Evolutionary conservation across 2,888 invertebrate genomes (phyloP).

Genomic region (Galerucella pusilla): DNA sequence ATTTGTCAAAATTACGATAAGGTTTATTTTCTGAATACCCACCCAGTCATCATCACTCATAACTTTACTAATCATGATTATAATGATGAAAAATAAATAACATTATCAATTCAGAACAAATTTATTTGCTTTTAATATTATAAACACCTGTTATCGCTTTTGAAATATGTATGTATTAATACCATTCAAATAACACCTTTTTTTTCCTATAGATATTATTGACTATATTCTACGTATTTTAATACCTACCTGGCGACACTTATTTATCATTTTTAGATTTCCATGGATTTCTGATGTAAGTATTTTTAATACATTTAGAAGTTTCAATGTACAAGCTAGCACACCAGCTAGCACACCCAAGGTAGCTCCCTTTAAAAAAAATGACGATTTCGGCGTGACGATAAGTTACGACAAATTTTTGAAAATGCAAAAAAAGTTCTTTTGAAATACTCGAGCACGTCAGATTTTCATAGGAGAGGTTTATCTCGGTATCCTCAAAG

Average conservation of each 20-base stretch:
- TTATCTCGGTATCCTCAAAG: too few relatives aligned
- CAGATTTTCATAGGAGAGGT: too few relatives aligned
- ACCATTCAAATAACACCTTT: conserved; percentile 54
- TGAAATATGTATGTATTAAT: conserved; percentile 54
- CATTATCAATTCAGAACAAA: conserved; percentile 58
- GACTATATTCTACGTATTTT: conserved; percentile 34
- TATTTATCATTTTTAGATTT: conserved; percentile 11
- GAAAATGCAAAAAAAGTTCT: too few relatives aligned
- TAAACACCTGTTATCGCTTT: conserved; percentile 59
- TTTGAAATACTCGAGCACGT: too few relatives aligned
- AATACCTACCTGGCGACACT: conserved; percentile 33
- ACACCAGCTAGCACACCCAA: too few relatives aligned
- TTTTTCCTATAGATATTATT: conserved; percentile 42
- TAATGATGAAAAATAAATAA: conserved; percentile 57
- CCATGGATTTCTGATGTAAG: neutral
- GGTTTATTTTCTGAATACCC: conserved; percentile 21
- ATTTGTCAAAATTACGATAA: conserved; percentile 8
- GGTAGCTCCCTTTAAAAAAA: too few relatives aligned
- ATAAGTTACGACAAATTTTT: too few relatives aligned
- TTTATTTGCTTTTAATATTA: conserved; percentile 57
- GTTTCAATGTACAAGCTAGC: too few relatives aligned
- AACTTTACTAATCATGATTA: conserved; percentile 40
- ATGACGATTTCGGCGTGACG: too few relatives aligned
- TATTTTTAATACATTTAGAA: too few relatives aligned
- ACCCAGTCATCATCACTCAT: conserved; percentile 38